Conservation (phyloP, 1,140 invertebrate genomes). For the Marisa cornuarietis region DNA sequence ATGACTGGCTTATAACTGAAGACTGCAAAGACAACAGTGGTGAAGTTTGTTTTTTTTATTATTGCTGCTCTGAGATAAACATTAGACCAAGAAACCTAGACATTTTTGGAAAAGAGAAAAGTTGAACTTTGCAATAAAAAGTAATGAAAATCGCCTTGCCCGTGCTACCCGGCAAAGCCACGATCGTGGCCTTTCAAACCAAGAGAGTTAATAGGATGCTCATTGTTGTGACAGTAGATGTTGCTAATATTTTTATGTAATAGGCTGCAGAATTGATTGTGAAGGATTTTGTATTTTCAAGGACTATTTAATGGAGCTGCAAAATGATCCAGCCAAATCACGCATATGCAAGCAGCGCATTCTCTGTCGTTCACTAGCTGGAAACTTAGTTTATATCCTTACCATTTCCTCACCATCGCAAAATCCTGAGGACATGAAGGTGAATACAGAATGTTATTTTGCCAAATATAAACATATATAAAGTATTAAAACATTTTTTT, state of each 20-base stretch:
- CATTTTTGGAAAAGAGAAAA: too few relatives aligned
- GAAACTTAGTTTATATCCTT: slow-evolving; percentile 65
- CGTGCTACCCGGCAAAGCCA: too few relatives aligned
- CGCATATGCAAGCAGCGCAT: slow-evolving; percentile 64
- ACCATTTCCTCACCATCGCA: slow-evolving; percentile 65
- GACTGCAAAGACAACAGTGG: too few relatives aligned
- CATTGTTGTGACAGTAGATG: too few relatives aligned
- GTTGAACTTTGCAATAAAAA: too few relatives aligned
- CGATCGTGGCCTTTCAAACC: too few relatives aligned
- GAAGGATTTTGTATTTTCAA: slow-evolving; percentile 32
- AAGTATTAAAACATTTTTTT: not conserved
- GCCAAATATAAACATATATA: not conserved
- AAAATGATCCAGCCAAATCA: slow-evolving; percentile 62
- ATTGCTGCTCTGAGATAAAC: too few relatives aligned
- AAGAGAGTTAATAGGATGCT: too few relatives aligned
- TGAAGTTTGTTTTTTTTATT: too few relatives aligned
- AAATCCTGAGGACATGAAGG: slow-evolving; percentile 58
- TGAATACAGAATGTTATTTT: slow-evolving; percentile 18
- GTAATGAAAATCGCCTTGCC: too few relatives aligned
- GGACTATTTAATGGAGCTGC: slow-evolving; percentile 61
- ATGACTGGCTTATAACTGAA: too few relatives aligned
- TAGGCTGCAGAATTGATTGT: not conserved
- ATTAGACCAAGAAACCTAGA: too few relatives aligned
- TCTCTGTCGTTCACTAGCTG: slow-evolving; percentile 63
- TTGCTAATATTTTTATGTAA: not conserved